Evolutionary conservation across 2,113 vertebrate genomes (phyloP), one percentile per base, ranked within the genome.

Genomic region (Oryzias melastigma): DNA sequence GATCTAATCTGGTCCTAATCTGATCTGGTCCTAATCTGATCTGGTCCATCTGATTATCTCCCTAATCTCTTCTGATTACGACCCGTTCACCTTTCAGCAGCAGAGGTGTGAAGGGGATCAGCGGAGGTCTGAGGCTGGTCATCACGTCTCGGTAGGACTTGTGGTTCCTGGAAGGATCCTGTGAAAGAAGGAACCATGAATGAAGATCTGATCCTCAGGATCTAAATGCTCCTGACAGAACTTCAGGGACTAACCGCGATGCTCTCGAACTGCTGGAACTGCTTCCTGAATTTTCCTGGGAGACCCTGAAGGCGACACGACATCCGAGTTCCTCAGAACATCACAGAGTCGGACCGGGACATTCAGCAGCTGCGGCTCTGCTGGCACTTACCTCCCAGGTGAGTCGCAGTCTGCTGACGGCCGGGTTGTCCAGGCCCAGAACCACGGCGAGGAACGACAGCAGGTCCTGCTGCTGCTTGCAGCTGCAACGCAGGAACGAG

Each of bases 381-480:
- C 0, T 5, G 49, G 16, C 25, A 5, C 12, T 5, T 78, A 95
- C 95, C 95, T 98, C 96, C 96, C 96, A 98, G 86, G 96, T 95
- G 90, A 98, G 94, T 51, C 96, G 85, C 43, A 98, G 91, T 57
- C 96, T 91, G 87, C 93, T 95, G 79, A 98, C 82, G 0, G 96
- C 95, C 0, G 96, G 95, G 25, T 98, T 98, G 81, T 96, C 95
- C 81, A 98, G 82, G 18, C 96, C 96, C 80, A 98, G 93, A 74
- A 98, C 85, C 79, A 98, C 90, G 0, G 96, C 94, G 1, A 96
- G 95, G 90, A 98, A 98, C 1, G 96, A 95, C 71, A 98, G 91
- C 81, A 98, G 91, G 89, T 98, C 95, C 91, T 98, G 96, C 90
- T 98, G 95, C 91, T 98, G 96, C 77, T 98, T 98, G 78, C 96